Percentiles rank a stretch among this genome's conserved stretches.
Conservation (phyloP, 2,113 vertebrate genomes). For the Thalassarche chlororhynchos region DNA sequence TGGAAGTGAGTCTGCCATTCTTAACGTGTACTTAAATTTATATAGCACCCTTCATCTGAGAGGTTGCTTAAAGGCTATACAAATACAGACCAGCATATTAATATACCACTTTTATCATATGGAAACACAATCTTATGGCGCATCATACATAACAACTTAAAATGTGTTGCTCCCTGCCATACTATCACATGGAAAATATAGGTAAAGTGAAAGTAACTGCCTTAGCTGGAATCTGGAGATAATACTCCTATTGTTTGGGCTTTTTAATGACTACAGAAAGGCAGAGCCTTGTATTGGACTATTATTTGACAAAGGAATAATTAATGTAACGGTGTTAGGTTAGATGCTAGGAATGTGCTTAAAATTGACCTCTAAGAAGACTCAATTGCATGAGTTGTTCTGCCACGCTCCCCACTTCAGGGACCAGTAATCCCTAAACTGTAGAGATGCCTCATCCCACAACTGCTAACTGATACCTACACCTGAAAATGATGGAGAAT, state of each 20-base stretch:
- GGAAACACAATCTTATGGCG: neutral
- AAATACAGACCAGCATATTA: neutral
- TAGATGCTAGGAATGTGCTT: neutral
- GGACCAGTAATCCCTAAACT: neutral
- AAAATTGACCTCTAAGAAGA: neutral
- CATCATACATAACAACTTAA: neutral
- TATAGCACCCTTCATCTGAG: neutral
- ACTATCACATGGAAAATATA: neutral
- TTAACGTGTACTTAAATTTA: neutral
- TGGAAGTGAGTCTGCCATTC: neutral
- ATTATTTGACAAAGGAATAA: neutral
- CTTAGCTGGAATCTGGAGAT: neutral
- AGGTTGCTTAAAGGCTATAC: neutral
- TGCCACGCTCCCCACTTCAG: neutral
- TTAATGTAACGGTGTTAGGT: neutral
- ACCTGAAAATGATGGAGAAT: neutral
- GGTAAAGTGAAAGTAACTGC: neutral
- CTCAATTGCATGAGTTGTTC: neutral
- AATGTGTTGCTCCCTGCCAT: neutral
- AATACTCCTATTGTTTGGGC: neutral
- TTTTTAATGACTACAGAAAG: neutral
- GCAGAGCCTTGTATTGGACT: neutral
- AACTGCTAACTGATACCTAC: neutral
- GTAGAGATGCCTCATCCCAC: neutral
- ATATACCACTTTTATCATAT: neutral